Evolutionary conservation across 2,797 vertebrate species (phyloP).

Genomic region (Graptemys geographica): DNA sequence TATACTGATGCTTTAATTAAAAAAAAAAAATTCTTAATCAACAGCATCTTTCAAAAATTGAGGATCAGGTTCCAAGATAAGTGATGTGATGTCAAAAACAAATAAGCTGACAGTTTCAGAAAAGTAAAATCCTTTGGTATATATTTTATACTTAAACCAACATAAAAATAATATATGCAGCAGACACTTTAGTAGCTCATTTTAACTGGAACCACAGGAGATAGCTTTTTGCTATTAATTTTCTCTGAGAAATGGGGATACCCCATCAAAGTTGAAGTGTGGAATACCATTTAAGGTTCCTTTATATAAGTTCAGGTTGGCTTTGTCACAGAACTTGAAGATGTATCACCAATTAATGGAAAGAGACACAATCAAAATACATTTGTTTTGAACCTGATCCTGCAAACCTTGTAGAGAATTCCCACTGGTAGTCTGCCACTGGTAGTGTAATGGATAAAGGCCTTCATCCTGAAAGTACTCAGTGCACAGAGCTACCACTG

Average conservation of each 20-base stretch:
- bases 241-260: neutral
- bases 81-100: neutral
- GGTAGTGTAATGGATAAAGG: neutral
- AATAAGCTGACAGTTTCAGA: neutral
- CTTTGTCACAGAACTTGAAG: accelerated
- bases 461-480: neutral
- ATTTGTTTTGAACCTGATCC: accelerated
- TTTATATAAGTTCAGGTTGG: neutral
- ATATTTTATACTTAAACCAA: neutral
- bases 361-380: accelerated
- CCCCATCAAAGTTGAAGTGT: accelerated
- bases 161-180: neutral
- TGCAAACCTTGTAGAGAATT: neutral
- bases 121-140: neutral
- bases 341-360: neutral
- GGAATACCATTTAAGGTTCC: neutral
- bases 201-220: neutral
- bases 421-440: neutral
- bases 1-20: neutral
- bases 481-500: neutral
- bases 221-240: neutral
- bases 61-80: neutral
- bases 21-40: neutral
- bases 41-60: neutral
- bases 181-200: neutral